Conservation (phyloP, 2,888 invertebrate species). For the Steinernema carpocapsae region DNA sequence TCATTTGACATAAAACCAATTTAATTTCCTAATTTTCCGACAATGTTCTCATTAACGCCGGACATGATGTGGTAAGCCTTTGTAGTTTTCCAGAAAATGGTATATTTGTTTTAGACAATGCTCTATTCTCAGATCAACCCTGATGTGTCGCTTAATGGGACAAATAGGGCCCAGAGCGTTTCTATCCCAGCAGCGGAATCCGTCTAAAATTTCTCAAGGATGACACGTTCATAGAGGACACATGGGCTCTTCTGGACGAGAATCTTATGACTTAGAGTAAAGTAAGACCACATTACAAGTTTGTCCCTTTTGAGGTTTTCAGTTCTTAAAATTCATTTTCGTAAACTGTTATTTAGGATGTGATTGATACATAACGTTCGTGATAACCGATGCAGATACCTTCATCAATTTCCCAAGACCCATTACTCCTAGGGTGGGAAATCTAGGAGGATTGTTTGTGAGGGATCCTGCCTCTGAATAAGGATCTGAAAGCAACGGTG, state of each 20-base stretch:
- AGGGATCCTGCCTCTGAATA: neutral
- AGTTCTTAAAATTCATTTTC: too few relatives aligned
- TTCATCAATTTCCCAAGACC: neutral
- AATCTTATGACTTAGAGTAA: neutral
- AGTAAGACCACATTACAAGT: neutral
- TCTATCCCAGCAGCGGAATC: neutral
- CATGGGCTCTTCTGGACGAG: neutral
- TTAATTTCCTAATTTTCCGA: too few relatives aligned
- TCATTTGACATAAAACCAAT: too few relatives aligned
- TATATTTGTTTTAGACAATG: neutral
- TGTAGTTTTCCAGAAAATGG: neutral
- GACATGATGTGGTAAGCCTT: constrained; percentile 2
- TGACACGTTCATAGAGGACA: neutral
- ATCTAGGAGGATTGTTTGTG: neutral
- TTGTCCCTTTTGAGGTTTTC: neutral
- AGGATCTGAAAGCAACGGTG: neutral
- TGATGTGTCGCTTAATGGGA: neutral
- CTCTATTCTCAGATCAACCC: neutral
- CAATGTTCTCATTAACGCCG: neutral
- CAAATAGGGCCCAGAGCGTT: neutral
- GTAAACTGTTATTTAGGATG: neutral
- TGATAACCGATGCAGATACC: neutral
- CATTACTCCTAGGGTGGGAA: neutral
- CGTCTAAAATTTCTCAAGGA: neutral
- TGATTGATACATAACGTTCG: neutral